Percentiles rank a stretch among this genome's conserved stretches.
These are phyloP conservation scores for Pammene aurita DNA, from an alignment of 2,888 invertebrate species.

Conservation along the genomic window DNA sequence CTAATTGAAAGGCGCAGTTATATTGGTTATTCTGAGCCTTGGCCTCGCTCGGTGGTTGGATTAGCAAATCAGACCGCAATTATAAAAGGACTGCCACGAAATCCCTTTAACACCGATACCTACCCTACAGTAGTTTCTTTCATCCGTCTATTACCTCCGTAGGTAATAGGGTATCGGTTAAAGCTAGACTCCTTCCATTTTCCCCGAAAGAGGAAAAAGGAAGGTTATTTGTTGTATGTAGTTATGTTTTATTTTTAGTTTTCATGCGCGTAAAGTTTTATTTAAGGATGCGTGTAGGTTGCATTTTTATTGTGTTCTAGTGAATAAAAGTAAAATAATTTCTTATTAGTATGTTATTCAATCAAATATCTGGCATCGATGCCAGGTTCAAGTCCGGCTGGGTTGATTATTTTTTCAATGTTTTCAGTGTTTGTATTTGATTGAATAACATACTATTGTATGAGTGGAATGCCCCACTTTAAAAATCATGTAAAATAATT, in stretches of 20 bases:
- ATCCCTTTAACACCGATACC: conserved; percentile 53
- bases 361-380: too few species aligned
- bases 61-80: conserved; percentile 46
- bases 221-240: neutral
- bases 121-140: conserved; percentile 47
- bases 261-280: neutral
- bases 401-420: too few species aligned
- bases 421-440: too few species aligned
- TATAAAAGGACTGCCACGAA: conserved; percentile 57
- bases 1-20: neutral
- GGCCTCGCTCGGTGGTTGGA: neutral
- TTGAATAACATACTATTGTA: too few species aligned
- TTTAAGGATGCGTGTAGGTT: too few species aligned
- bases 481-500: too few species aligned
- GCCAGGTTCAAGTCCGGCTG: too few species aligned
- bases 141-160: conserved; percentile 46
- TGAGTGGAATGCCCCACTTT: too few species aligned
- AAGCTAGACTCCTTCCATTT: neutral
- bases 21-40: neutral
- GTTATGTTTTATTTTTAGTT: neutral
- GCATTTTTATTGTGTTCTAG: too few species aligned
- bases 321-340: too few species aligned
- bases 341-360: too few species aligned
- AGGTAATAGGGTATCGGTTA: neutral
- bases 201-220: neutral